phyloP scores from a whole-genome alignment of 1,140 invertebrate species.

The Drosophila serrata region DNA sequence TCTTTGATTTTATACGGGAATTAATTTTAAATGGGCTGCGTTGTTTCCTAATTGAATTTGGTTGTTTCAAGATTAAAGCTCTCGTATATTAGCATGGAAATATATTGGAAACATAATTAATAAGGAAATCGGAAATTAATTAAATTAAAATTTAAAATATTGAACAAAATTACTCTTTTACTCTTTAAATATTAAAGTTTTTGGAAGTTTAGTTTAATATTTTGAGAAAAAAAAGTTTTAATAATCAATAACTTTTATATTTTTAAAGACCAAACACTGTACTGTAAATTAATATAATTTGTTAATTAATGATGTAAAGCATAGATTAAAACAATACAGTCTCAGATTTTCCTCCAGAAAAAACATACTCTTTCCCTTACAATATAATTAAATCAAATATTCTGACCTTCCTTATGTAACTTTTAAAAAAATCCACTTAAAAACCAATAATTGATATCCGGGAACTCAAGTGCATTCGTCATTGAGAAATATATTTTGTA shows the following conservation, averaged over 20 bases:
- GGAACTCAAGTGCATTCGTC: conserved; percentile 38
- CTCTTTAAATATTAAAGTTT: too few species aligned
- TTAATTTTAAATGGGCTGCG: background rate
- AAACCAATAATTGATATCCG: conserved; percentile 70
- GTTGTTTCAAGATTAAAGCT: background rate
- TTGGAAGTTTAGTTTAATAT: too few species aligned
- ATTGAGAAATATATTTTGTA: conserved; percentile 14
- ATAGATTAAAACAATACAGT: background rate
- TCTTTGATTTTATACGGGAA: background rate
- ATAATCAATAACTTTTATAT: too few species aligned
- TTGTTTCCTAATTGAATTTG: background rate
- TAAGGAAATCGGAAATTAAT: too few species aligned
- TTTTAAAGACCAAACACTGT: too few species aligned
- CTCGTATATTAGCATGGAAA: background rate
- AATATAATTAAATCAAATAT: conserved; percentile 1
- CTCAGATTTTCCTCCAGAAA: too few species aligned
- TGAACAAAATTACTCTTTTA: too few species aligned
- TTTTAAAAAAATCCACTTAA: conserved; percentile 42
- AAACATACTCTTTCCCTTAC: too few species aligned
- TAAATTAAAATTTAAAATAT: too few species aligned
- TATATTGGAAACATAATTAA: background rate
- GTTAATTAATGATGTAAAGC: too few species aligned
- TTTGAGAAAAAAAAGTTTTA: too few species aligned
- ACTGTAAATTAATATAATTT: too few species aligned
- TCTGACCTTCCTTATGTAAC: background rate